Evolutionary conservation across 2,113 vertebrate species (phyloP).

Genomic region (Pristiophorus japonicus): DNA sequence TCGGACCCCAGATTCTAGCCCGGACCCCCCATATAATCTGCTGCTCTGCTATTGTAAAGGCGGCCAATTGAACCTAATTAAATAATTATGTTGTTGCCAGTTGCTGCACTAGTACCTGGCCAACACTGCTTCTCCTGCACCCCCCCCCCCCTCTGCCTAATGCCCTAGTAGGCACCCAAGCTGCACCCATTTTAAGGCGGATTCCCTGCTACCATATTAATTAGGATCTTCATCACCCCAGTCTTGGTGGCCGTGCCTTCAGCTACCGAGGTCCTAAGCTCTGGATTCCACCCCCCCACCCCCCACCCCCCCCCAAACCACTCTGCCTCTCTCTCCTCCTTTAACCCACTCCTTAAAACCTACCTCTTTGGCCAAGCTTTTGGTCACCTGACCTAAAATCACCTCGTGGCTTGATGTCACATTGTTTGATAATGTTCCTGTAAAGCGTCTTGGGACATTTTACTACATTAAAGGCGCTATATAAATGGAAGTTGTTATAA

Average conservation of each 20-base stretch:
- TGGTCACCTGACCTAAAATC: neutral
- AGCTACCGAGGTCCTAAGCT: neutral
- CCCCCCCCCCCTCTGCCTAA: too few species aligned
- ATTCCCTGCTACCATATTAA: neutral
- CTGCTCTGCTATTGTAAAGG: too few species aligned
- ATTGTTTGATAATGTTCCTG: neutral
- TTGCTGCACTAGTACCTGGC: too few species aligned
- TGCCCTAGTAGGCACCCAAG: neutral
- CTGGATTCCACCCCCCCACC: neutral
- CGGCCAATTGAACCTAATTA: too few species aligned
- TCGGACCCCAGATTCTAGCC: too few species aligned
- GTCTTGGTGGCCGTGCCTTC: neutral
- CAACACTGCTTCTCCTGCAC: too few species aligned
- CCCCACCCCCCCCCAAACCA: neutral
- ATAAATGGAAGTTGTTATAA: neutral
- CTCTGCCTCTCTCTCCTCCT: neutral
- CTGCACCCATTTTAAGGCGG: neutral
- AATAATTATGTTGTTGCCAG: too few species aligned
- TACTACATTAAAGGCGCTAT: neutral
- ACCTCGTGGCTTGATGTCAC: neutral
- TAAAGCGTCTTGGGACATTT: neutral
- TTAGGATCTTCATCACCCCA: neutral
- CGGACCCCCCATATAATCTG: too few species aligned
- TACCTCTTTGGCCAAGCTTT: neutral
- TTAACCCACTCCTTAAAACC: neutral